Conservation (phyloP, 2,888 invertebrate species). For the Alloscopus bannaensis region DNA sequence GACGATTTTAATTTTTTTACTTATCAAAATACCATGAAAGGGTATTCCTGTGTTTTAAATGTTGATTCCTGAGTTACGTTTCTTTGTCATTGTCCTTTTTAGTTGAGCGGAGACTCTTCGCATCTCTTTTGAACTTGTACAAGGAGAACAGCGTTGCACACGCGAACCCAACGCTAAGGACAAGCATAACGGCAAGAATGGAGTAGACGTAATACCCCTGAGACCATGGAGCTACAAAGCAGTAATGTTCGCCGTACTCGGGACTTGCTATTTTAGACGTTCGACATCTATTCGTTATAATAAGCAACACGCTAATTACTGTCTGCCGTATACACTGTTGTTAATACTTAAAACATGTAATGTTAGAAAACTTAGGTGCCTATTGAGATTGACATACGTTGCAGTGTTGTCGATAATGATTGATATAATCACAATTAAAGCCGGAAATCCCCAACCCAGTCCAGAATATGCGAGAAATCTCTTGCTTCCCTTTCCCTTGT, state of each 20-base stretch:
- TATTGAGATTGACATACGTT: constrained; percentile 14
- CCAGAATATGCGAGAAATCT: constrained; percentile 28
- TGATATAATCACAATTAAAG: constrained; percentile 23
- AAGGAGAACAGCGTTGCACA: constrained; percentile 1
- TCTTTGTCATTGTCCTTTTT: constrained; percentile 14
- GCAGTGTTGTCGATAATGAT: constrained; percentile 15
- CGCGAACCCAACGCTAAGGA: not conserved
- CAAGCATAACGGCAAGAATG: constrained; percentile 13
- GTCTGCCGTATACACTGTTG: not conserved
- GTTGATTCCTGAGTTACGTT: not conserved
- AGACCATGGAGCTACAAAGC: constrained; percentile 31
- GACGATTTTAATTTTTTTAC: not conserved
- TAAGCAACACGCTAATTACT: not conserved
- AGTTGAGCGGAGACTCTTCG: not conserved
- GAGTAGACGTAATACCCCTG: constrained; percentile 37
- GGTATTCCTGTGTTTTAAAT: not conserved
- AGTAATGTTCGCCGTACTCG: constrained; percentile 15
- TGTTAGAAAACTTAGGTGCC: not conserved
- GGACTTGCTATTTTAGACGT: not conserved
- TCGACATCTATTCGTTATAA: constrained; percentile 30
- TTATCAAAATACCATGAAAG: not conserved
- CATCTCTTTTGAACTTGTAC: constrained; percentile 11
- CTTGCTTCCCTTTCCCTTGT: no score
- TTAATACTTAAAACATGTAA: no score
- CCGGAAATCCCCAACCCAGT: constrained; percentile 38